phyloP scores from a whole-genome alignment of 1,140 invertebrate genomes.

The Euura saliciscinereae region DNA sequence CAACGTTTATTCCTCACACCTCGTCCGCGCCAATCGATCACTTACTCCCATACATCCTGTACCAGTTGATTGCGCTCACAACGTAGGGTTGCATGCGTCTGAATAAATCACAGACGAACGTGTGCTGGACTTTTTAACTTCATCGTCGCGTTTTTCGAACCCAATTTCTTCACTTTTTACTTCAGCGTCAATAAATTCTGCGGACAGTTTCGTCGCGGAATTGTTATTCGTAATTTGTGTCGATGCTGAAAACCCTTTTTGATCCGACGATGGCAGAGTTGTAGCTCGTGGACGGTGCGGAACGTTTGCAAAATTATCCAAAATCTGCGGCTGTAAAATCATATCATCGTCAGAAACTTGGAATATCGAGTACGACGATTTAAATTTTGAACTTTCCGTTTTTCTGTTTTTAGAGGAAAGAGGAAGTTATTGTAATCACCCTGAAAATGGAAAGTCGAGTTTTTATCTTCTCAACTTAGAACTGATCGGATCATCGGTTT shows the following conservation, averaged over 20 bases:
- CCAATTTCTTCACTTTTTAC: neutral
- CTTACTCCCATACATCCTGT: neutral
- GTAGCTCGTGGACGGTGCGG: neutral
- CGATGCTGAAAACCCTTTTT: neutral
- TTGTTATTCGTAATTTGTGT: slow-evolving; percentile 2
- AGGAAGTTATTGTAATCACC: no score
- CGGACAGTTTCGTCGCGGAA: neutral
- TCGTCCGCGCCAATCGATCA: neutral
- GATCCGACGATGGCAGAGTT: neutral
- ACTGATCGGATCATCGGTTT: no score
- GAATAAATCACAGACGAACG: neutral
- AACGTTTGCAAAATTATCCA: neutral
- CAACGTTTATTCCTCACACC: neutral
- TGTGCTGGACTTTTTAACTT: neutral
- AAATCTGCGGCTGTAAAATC: neutral
- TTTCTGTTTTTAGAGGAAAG: no score
- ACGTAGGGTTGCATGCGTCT: neutral
- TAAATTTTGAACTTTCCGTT: no score
- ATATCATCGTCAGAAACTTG: no score
- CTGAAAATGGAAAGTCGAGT: no score
- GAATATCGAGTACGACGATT: no score
- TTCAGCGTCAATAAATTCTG: neutral
- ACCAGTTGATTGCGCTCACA: neutral
- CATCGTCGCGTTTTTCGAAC: neutral
- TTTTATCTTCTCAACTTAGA: no score